A percentile compares a stretch with the other conserved stretches of the same genome.
Evolutionary conservation across 2,888 invertebrate species (phyloP).

Genomic region (Pseudococcus viburni): DNA sequence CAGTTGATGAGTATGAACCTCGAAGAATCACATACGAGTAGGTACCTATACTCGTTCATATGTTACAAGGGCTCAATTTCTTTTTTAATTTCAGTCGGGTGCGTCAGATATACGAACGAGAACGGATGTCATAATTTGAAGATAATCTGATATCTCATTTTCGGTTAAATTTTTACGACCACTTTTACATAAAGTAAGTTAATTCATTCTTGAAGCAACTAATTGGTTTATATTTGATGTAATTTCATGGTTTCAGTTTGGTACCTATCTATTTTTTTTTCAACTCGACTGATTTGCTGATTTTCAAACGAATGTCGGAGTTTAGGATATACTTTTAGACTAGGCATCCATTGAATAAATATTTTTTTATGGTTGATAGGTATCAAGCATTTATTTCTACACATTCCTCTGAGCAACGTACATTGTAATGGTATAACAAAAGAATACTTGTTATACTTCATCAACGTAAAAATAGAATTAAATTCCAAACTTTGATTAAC

Average conservation of each 20-base stretch:
- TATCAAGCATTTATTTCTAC: too few species aligned
- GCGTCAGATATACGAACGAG: not conserved
- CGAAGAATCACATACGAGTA: not conserved
- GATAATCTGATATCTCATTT: constrained; percentile 28
- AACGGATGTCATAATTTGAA: constrained; percentile 27
- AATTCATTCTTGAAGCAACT: constrained; percentile 17
- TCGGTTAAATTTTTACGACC: constrained; percentile 11
- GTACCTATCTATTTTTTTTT: not conserved
- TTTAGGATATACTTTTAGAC: too few species aligned
- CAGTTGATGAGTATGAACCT: not conserved
- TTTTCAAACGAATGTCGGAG: not conserved
- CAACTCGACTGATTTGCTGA: not conserved
- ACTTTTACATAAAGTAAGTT: not conserved
- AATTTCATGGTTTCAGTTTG: not conserved
- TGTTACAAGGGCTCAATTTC: not conserved
- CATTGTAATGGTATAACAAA: too few species aligned
- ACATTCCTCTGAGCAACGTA: too few species aligned
- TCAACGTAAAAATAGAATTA: too few species aligned
- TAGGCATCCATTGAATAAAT: too few species aligned
- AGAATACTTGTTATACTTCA: too few species aligned
- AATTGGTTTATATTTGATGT: constrained; percentile 44
- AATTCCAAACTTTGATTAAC: too few species aligned
- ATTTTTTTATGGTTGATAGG: too few species aligned
- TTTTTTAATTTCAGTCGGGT: not conserved
- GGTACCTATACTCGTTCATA: too few species aligned